Percentiles rank a stretch among this genome's conserved stretches.
Conservation (phyloP, 2,888 invertebrate species). For the Callinectes sapidus region DNA sequence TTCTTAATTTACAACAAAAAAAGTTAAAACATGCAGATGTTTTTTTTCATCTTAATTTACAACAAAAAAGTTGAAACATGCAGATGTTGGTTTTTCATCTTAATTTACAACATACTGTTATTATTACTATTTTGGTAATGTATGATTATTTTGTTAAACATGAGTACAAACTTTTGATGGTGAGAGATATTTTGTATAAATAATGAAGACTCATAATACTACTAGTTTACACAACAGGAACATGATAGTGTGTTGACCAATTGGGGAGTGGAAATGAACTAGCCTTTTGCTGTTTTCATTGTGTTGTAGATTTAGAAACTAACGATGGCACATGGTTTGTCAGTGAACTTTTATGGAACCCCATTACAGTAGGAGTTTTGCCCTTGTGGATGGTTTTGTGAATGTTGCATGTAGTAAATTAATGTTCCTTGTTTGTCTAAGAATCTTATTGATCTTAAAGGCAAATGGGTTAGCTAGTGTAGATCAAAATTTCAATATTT, state of each 20-base stretch:
- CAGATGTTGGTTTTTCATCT: neutral
- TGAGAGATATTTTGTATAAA: neutral
- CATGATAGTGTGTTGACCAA: conserved; percentile 45
- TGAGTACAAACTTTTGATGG: neutral
- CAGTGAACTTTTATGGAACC: conserved; percentile 40
- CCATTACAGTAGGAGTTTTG: conserved; percentile 59
- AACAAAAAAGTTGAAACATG: neutral
- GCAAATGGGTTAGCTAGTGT: conserved; percentile 68
- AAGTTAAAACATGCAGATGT: neutral
- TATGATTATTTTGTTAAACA: neutral
- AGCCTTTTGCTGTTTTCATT: conserved; percentile 61
- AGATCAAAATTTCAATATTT: conserved; percentile 39
- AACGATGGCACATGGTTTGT: conserved; percentile 45
- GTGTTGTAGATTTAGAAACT: conserved; percentile 62
- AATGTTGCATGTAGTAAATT: conserved; percentile 58
- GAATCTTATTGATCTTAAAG: conserved; percentile 48
- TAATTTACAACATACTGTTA: neutral
- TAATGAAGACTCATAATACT: neutral
- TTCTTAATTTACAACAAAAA: neutral
- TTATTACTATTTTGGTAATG: neutral
- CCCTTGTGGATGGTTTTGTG: conserved; percentile 66
- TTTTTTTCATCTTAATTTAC: neutral
- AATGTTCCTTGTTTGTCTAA: conserved; percentile 45
- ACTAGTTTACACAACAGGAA: neutral
- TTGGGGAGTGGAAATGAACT: conserved; percentile 53